These are phyloP conservation scores for Thereva unica DNA, from an alignment of 2,888 invertebrate genomes.

Conservation along the genomic window DNA sequence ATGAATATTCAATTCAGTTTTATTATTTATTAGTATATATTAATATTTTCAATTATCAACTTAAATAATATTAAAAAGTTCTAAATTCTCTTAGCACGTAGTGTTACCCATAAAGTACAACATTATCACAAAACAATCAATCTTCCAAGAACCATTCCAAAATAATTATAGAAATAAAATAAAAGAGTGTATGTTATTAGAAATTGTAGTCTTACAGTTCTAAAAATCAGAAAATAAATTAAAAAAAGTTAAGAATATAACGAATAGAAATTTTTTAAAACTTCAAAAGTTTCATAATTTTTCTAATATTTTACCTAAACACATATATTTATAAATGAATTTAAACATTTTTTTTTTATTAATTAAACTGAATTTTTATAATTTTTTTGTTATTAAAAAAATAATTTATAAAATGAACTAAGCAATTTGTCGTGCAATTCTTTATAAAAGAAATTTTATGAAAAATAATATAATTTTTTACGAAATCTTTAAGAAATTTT, in stretches of 20 bases:
- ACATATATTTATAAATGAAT: too few relatives aligned
- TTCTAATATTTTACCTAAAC: too few relatives aligned
- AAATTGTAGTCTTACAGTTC: not conserved
- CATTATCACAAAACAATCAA: conserved; percentile 17
- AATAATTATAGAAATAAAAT: conserved; percentile 11
- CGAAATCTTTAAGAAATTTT: too few relatives aligned
- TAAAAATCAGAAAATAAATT: conserved; percentile 4
- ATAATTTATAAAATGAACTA: conserved; percentile 9
- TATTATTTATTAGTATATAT: not conserved
- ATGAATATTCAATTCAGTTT: too few relatives aligned
- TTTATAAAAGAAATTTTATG: conserved; percentile 23
- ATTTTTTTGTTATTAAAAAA: conserved; percentile 19
- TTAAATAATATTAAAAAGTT: not conserved
- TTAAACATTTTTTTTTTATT: not conserved
- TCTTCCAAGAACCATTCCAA: conserved; percentile 32
- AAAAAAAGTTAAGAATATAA: not conserved
- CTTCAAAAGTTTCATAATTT: too few relatives aligned
- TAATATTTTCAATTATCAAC: not conserved
- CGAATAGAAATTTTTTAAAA: too few relatives aligned
- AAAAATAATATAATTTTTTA: too few relatives aligned
- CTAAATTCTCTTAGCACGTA: not conserved
- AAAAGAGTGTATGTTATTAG: not conserved
- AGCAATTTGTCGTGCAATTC: conserved; percentile 29
- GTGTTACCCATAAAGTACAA: conserved; percentile 29
- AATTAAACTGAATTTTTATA: conserved; percentile 11